Base-by-base conservation (phyloP, 2,113 vertebrate genomes). In the Phylloscopus trochilus region DNA sequence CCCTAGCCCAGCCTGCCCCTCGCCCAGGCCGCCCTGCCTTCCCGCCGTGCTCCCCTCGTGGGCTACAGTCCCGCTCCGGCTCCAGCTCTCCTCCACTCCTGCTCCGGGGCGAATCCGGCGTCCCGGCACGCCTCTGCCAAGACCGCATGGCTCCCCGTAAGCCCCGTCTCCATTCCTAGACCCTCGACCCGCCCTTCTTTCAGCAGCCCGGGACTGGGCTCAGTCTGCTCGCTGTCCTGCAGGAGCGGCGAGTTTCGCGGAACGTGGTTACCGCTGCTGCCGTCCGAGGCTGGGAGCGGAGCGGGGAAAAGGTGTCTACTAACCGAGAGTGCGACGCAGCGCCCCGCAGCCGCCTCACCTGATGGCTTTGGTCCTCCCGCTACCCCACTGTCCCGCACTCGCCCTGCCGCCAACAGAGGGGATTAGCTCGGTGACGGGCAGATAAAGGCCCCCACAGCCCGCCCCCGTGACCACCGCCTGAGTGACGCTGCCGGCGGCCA, bases 361-460 rank as follows among this genome's bases (percentile, higher is more conserved):
- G 31, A 28, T 13, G 1, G 2, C 7, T 6, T 7, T 5, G 5
- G 0, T 0, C 5, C 7, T 13, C 10, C 46, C 11, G 0, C 17
- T 9, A 2, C 7, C 26, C 7, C 15, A 8, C 2, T 0, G 2
- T 3, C 1, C 31, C 3, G 4, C 0, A 21, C 21, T 3, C 30
- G 8, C 24, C 41, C 30, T 0, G 14, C 12, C 3, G 15, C 44
- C 16, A 17, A 2, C 1, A 26, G 3, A 1, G 0, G 0, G 0
- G 0, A 2, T 0, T 0, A 0, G 0, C 0, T 10, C 26, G 8
- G 19, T 3, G 31, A 30, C 55, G 13, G 66, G 8, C 46, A 66
- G 13, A 83, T 68, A 89, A 68, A 85, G 31, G 77, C 21, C 13
- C 66, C 35, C 35, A 27, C 75, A 60, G 43, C 76, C 88, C 72